Evolutionary conservation across 2,888 invertebrate genomes (phyloP), one percentile per base, ranked within the genome.

Genomic region (Thymelicus acteon): DNA sequence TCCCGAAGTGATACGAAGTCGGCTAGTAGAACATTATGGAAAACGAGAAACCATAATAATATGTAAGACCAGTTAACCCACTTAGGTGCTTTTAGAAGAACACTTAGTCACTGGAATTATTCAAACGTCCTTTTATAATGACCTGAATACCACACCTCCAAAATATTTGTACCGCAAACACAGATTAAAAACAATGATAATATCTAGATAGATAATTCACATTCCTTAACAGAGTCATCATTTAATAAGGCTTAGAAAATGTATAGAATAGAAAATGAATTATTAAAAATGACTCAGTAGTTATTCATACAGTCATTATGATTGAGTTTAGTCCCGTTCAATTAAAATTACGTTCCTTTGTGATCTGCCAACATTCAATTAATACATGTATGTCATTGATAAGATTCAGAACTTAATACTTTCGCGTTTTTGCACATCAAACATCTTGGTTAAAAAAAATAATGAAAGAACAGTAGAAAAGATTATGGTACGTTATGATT

Each of bases 151-250:
- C 82, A 70, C 62, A 72, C 72, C 65, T 60, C 73, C 68, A 75
- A 75, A 78, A 78, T 82, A 80, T 88, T 84, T 85, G 84, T 84
- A 85, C 83, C 81, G 84, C 80, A 83, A 85, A 86, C 84, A 60
- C 58, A 49, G 57, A 70, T 60, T 64, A 40, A 19, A 70, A 60
- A 64, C 48, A 52, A 63, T 52, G 49, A 52, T 64, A 58, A 44
- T 63, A 60, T 64, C 44, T 49, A 58, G 57, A 58, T 40, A 69
- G 57, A 69, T 70, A 47, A 52, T 60, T 60, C n/a, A 49, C 69
- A 58, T 69, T 63, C 69, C 39, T 10, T 2, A 15, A 24, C 52
- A 19, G 24, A 58, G 39, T 60, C 39, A 52, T 52, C 15, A n/a
- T 62, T 68, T 37, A 57, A 57, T 62, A 68, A 47, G 48, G 6